Base-by-base conservation (phyloP, 2,888 invertebrate species). In the Pterostichus madidus region DNA sequence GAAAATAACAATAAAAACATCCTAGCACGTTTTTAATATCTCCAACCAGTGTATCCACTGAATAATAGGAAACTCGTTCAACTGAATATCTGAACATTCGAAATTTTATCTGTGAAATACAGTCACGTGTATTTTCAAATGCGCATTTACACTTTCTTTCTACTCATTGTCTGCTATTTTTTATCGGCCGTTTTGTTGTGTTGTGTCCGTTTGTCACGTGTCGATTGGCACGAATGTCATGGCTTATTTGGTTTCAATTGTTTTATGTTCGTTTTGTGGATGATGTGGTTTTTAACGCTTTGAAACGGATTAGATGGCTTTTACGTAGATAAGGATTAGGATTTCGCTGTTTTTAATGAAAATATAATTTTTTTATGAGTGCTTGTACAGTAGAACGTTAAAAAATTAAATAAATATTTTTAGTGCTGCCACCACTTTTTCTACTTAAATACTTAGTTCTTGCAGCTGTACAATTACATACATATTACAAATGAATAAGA, bases 11-110 rank as follows among this genome's bases (percentile, higher is more conserved):
- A 64, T 32, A 64, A 64, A 24, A 59, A 17, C 64, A 64, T 64
- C 64, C n/a, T 6, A 35, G 35, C 64, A 64, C 31, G 64, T 64
- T 64, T 49, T 64, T 64, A 64, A 64, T 35, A 64, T 64, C 64
- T 11, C 24, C 6, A n/a, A 64, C 35, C 24, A 64, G 35, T 64
- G 35, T 64, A 32, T n/a, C 35, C 64, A 64, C 31, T 64, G 64
- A 64, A 35, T 64, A 64, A 17, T 59, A 49, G 49, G 13, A 49
- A 49, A n/a, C 59, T 59, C 64, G 64, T 32, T 64, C 13, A 64
- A 13, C 32, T 59, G 31, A n/a, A 17, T 59, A 59, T 59, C 59
- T 17, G 24, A 59, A 59, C 59, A 59, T 59, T 64, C 64, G 49
- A 13, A 32, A 35, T 64, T 64, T 64, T 64, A 64, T 64, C 64